A percentile compares a stretch with the other conserved stretches of the same genome.
phyloP scores from a whole-genome alignment of 1,140 invertebrate genomes.

The Trichonephila inaurata region DNA sequence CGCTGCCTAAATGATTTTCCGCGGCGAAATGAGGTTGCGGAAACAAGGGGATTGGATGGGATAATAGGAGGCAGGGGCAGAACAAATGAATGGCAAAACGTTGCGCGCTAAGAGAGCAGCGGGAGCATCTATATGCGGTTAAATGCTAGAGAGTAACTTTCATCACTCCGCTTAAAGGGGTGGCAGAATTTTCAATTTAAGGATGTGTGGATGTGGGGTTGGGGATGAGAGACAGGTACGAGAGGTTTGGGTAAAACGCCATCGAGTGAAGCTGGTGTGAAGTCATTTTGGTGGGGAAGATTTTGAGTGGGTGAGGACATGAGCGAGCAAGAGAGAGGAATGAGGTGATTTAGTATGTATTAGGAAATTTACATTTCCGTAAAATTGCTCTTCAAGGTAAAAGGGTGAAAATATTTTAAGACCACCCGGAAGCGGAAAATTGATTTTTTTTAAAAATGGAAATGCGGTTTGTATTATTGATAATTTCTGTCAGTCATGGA shows the following conservation, averaged over 20 bases:
- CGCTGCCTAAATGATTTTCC: conserved; percentile 39
- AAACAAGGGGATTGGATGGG: conserved; percentile 14
- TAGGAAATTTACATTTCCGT: not conserved
- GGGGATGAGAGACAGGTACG: not conserved
- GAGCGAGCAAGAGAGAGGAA: not conserved
- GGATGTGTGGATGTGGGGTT: not conserved
- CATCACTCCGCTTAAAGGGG: not conserved
- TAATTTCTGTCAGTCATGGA: no score
- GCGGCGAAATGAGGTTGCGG: not conserved
- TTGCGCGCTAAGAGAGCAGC: not conserved
- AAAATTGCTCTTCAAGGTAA: not conserved
- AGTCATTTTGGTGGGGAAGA: not conserved
- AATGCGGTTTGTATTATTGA: not conserved
- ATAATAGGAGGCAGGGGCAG: not conserved
- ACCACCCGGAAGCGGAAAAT: not conserved
- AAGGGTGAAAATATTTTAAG: not conserved
- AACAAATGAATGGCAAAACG: conserved; percentile 1
- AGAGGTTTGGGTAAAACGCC: not conserved
- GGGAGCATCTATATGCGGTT: not conserved
- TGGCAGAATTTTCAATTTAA: not conserved
- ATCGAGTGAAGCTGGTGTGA: not conserved
- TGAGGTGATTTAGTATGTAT: not conserved
- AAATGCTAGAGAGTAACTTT: conserved; percentile 7
- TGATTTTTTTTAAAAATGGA: not conserved
- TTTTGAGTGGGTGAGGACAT: not conserved